phyloP scores from a whole-genome alignment of 1,140 invertebrate genomes.

The Hycleus phaleratus region DNA sequence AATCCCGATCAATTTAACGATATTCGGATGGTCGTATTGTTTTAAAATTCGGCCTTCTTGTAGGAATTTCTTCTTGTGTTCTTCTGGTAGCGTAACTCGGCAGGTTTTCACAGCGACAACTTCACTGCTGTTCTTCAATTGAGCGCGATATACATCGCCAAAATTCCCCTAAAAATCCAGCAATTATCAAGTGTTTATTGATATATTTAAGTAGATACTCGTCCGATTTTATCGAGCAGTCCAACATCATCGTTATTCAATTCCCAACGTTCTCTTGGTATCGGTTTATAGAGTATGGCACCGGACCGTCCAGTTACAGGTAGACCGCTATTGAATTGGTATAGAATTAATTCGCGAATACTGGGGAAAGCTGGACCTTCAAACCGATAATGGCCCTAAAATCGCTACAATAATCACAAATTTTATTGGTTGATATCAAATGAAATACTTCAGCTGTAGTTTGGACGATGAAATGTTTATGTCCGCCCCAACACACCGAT shows the following conservation, averaged over 20 bases:
- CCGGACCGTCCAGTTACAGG: constrained; percentile 89
- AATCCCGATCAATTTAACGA: constrained; percentile 94
- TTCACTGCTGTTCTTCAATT: constrained; percentile 69
- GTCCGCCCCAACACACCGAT: constrained; percentile 91
- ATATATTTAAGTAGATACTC: constrained; percentile 49
- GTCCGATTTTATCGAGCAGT: constrained; percentile 88
- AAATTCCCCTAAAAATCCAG: constrained; percentile 76
- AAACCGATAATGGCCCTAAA: constrained; percentile 82
- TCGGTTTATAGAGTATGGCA: constrained; percentile 77
- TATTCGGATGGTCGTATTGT: constrained; percentile 95
- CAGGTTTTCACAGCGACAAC: constrained; percentile 96
- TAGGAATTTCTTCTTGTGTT: constrained; percentile 93
- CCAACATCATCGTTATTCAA: constrained; percentile 93
- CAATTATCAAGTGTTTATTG: background rate
- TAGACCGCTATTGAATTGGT: constrained; percentile 74
- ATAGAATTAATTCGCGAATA: constrained; percentile 82
- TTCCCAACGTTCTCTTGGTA: constrained; percentile 91
- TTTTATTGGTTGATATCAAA: background rate
- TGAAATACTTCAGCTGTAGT: constrained; percentile 70
- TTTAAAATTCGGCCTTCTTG: constrained; percentile 93
- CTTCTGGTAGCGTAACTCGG: constrained; percentile 84
- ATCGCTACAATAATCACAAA: constrained; percentile 13
- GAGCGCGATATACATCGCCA: constrained; percentile 91
- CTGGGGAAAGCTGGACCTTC: constrained; percentile 89
- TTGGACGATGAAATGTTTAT: constrained; percentile 97